Evolutionary conservation across 2,113 vertebrate genomes (phyloP).

Genomic region (Tor tambroides): DNA sequence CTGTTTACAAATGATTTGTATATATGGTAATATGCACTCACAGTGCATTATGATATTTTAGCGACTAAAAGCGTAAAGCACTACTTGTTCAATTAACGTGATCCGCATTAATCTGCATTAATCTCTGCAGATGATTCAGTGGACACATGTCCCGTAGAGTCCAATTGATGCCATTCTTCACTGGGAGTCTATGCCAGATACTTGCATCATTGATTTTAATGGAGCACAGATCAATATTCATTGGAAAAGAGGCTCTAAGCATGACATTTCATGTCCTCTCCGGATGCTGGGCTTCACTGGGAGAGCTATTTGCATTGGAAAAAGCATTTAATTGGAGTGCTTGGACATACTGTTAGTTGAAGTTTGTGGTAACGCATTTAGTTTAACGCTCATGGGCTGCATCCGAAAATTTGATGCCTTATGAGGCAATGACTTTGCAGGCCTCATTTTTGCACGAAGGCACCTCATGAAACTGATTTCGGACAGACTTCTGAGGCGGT

Average conservation of each 20-base stretch:
- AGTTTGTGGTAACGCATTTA: neutral
- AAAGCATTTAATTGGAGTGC: neutral
- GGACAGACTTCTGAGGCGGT: too few species aligned
- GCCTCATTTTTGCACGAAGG: too few species aligned
- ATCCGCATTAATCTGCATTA: neutral
- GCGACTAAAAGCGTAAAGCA: neutral
- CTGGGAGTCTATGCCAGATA: conserved; percentile 19
- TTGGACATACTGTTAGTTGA: neutral
- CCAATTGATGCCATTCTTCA: neutral
- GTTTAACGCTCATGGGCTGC: neutral
- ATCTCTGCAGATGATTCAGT: neutral
- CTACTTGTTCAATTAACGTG: neutral
- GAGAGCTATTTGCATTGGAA: neutral
- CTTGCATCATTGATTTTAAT: conserved; percentile 13
- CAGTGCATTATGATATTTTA: neutral
- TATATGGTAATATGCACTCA: neutral
- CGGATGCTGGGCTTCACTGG: neutral
- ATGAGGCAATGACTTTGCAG: too few species aligned
- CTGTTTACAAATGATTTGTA: neutral
- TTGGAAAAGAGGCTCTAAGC: neutral
- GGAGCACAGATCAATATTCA: conserved; percentile 1
- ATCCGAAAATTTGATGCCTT: too few species aligned
- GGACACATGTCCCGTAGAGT: neutral
- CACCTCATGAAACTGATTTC: too few species aligned
- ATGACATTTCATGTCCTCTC: neutral